Evolutionary conservation across 2,888 invertebrate genomes (phyloP).

Genomic region (Lapara coniferarum): DNA sequence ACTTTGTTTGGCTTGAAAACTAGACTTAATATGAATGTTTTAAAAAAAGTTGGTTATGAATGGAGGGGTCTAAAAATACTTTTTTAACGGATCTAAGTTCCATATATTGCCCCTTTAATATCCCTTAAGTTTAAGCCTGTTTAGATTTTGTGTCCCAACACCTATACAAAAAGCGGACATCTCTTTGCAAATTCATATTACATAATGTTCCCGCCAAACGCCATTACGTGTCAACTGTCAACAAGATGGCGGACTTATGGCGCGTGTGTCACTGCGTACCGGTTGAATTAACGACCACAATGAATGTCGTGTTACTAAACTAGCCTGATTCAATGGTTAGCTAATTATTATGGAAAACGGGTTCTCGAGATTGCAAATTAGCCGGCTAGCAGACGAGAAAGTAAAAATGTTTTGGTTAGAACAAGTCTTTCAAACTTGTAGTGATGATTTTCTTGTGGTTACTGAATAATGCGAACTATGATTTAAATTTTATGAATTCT

Average conservation of each 20-base stretch:
- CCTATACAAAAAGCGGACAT: too few species aligned
- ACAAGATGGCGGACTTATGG: conserved; percentile 56
- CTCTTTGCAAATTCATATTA: conserved; percentile 36
- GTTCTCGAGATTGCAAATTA: conserved; percentile 24
- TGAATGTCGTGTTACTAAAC: conserved; percentile 35
- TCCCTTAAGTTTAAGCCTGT: too few species aligned
- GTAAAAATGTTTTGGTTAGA: neutral
- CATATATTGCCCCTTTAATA: too few species aligned
- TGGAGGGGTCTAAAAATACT: too few species aligned
- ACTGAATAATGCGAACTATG: neutral
- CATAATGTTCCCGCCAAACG: conserved; percentile 35
- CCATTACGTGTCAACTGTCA: conserved; percentile 62
- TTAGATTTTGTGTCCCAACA: too few species aligned
- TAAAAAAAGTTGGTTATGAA: too few species aligned
- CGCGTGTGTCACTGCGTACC: conserved; percentile 55
- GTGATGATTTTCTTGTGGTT: neutral
- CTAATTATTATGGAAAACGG: conserved; percentile 32
- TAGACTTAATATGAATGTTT: too few species aligned
- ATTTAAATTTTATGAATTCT: neutral
- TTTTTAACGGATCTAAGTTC: too few species aligned
- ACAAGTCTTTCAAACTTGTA: neutral
- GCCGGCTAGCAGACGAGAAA: neutral
- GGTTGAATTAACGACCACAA: conserved; percentile 43
- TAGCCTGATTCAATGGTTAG: conserved; percentile 31
- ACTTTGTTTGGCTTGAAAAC: too few species aligned